These are phyloP conservation scores for Dasyornis broadbenti DNA, from an alignment of 2,113 vertebrate genomes.

Conservation along the genomic window DNA sequence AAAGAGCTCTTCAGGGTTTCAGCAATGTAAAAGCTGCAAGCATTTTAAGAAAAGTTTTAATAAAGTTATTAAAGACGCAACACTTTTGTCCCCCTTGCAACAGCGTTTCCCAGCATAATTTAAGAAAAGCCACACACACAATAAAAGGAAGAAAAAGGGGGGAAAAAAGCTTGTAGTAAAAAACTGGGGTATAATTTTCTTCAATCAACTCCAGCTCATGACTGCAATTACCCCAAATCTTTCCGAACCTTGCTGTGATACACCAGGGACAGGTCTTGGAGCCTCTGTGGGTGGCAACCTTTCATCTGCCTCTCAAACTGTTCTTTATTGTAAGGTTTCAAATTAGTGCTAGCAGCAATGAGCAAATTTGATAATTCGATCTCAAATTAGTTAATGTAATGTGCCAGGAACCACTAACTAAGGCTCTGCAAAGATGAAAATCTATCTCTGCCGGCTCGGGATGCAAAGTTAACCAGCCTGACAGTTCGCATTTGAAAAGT, in stretches of 20 bases:
- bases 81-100: slow-evolving; percentile 36
- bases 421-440: slow-evolving; percentile 66
- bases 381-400: slow-evolving; percentile 83
- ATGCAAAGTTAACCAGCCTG: slow-evolving; percentile 68
- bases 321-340: slow-evolving; percentile 84
- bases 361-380: slow-evolving; percentile 92
- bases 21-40: background rate
- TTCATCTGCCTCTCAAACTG: slow-evolving; percentile 80
- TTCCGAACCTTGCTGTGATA: slow-evolving; percentile 75
- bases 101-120: slow-evolving; percentile 54
- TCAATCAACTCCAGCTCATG: slow-evolving; percentile 90
- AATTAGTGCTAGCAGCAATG: slow-evolving; percentile 86
- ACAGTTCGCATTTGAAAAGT: slow-evolving; percentile 52
- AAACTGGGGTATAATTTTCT: slow-evolving; percentile 89
- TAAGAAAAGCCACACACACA: slow-evolving; percentile 57
- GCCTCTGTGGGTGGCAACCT: slow-evolving; percentile 79
- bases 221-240: slow-evolving; percentile 92
- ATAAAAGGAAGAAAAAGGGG: background rate
- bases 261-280: slow-evolving; percentile 71
- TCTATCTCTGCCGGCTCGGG: slow-evolving; percentile 64
- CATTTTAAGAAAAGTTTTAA: background rate
- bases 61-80: slow-evolving; percentile 36
- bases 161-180: slow-evolving; percentile 59
- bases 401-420: slow-evolving; percentile 79
- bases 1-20: background rate